Evolutionary conservation across 1,140 invertebrate species (phyloP).

Genomic region (Leptopilina boulardi): DNA sequence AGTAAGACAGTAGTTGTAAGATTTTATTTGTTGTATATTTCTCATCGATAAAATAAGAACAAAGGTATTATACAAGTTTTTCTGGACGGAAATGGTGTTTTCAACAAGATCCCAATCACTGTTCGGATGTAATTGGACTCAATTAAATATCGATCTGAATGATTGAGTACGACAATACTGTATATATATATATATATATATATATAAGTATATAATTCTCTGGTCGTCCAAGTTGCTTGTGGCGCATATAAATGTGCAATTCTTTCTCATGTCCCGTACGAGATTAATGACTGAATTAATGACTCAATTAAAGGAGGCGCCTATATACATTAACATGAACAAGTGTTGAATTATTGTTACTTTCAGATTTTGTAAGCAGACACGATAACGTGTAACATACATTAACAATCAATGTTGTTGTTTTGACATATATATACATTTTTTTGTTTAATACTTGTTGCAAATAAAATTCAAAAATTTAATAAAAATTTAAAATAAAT

Average conservation of each 20-base stretch:
- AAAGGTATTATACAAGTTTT: background rate
- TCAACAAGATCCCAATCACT: conserved; percentile 12
- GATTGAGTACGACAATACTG: background rate
- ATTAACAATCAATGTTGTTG: no score
- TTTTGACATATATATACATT: no score
- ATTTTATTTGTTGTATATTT: background rate
- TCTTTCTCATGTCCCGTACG: conserved; percentile 39
- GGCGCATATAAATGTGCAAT: conserved; percentile 35
- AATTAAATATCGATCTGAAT: conserved; percentile 31
- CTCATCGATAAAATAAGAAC: background rate
- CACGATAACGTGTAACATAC: no score
- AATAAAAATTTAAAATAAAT: no score
- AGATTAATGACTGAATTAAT: conserved; percentile 61
- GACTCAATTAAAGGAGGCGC: conserved; percentile 62
- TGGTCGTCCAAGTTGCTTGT: background rate
- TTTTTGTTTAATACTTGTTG: no score
- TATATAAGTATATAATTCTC: conserved; percentile 11
- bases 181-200: background rate
- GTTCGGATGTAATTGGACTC: conserved; percentile 6
- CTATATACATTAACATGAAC: conserved; percentile 33
- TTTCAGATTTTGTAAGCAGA: background rate
- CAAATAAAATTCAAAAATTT: no score
- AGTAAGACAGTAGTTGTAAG: background rate
- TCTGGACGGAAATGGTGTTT: conserved; percentile 14
- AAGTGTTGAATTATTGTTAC: conserved; percentile 19